These are phyloP conservation scores for Hyperoplus lanceolatus DNA, from an alignment of 2,797 vertebrate species.

Conservation along the genomic window DNA sequence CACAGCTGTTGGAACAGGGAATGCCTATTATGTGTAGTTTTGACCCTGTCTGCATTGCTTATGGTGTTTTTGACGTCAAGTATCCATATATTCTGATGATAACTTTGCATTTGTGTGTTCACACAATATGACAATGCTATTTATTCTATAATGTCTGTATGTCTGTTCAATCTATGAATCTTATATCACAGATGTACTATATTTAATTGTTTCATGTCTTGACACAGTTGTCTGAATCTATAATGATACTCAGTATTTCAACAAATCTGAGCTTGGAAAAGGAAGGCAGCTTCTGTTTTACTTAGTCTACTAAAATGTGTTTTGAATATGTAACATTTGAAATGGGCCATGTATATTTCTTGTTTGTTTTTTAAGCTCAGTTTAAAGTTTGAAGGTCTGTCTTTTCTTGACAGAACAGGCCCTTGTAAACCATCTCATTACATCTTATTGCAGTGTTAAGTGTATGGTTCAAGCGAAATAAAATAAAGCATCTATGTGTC, in stretches of 20 bases:
- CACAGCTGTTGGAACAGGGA: neutral
- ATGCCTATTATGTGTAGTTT: neutral
- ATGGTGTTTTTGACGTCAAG: neutral
- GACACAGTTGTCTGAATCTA: neutral
- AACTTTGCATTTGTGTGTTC: neutral
- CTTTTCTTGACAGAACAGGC: neutral
- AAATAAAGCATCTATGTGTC: neutral
- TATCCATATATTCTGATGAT: neutral
- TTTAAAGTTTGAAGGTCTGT: conserved; percentile 28
- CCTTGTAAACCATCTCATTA: conserved; percentile 6
- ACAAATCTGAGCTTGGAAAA: neutral
- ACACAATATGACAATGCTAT: neutral
- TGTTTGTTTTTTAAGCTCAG: conserved; percentile 32
- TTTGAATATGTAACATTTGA: conserved; percentile 6
- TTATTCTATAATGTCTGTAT: neutral
- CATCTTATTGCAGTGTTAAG: neutral
- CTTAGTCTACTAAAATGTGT: neutral
- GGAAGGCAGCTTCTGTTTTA: neutral
- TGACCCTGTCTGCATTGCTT: conserved; percentile 10
- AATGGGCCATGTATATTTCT: neutral
- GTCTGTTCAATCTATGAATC: neutral
- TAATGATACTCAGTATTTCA: too few species aligned
- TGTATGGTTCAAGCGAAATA: neutral
- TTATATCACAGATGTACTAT: neutral
- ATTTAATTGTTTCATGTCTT: conserved; percentile 3